Evolutionary conservation across 2,888 invertebrate species (phyloP).

Genomic region (Orthosia gracilis): DNA sequence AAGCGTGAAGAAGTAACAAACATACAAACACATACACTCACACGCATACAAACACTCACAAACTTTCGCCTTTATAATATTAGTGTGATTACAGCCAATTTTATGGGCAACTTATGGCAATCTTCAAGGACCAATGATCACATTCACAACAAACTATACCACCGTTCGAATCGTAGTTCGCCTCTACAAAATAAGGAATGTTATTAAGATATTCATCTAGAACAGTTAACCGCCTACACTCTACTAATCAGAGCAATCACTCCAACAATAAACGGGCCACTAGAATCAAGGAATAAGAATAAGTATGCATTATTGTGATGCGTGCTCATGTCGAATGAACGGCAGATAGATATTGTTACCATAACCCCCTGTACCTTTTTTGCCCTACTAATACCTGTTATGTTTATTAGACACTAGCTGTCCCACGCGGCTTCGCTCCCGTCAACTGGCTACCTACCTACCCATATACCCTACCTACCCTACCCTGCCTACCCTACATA

Average conservation of each 20-base stretch:
- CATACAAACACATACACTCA: no score
- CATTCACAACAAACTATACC: not conserved
- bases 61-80: no score
- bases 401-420: no score
- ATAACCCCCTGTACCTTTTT: not conserved
- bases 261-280: slow-evolving; percentile 43
- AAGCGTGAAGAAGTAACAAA: no score
- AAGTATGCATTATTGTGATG: slow-evolving; percentile 35
- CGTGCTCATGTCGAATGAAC: slow-evolving; percentile 4
- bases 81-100: not conserved
- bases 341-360: slow-evolving; percentile 2
- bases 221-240: slow-evolving; percentile 52
- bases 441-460: no score
- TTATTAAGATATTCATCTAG: slow-evolving; percentile 56
- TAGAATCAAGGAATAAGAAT: slow-evolving; percentile 50
- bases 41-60: no score
- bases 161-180: slow-evolving; percentile 7
- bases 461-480: no score
- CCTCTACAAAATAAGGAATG: slow-evolving; percentile 32
- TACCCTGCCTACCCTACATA: no score
- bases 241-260: slow-evolving; percentile 59
- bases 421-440: no score
- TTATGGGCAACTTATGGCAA: not conserved
- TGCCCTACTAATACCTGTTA: not conserved
- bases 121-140: slow-evolving; percentile 3